Evolutionary conservation across 1,140 invertebrate species (phyloP).

Genomic region (Bombus breviceps): DNA sequence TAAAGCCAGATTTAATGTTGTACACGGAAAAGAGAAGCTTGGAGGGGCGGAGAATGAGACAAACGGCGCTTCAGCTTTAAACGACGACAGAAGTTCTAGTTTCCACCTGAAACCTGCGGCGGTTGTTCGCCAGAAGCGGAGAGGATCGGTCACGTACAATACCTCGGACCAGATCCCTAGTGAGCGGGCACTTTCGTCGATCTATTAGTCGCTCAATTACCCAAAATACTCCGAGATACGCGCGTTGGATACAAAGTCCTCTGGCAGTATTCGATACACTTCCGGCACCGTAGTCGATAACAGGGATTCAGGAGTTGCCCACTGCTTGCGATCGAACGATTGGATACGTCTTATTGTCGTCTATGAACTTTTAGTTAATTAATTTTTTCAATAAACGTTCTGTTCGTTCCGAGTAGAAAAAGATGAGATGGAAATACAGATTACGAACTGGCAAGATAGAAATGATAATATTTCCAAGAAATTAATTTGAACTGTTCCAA

Average conservation of each 20-base stretch:
- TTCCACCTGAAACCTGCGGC: slow-evolving; percentile 49
- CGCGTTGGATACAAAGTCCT: slow-evolving; percentile 23
- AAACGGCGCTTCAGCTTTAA: slow-evolving; percentile 59
- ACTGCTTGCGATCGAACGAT: background rate
- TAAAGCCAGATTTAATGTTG: background rate
- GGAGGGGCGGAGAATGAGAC: background rate
- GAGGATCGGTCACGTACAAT: slow-evolving; percentile 57
- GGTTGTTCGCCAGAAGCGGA: slow-evolving; percentile 19
- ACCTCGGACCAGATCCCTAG: slow-evolving; percentile 46
- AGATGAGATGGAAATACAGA: too few relatives aligned
- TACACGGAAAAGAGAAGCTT: background rate
- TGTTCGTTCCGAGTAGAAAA: too few relatives aligned
- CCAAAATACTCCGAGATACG: slow-evolving; percentile 49
- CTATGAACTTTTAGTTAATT: background rate
- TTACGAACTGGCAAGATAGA: too few relatives aligned
- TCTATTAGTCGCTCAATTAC: slow-evolving; percentile 65
- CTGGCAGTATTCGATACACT: slow-evolving; percentile 15
- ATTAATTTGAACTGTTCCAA: too few relatives aligned
- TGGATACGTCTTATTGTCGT: background rate
- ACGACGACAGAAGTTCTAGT: slow-evolving; percentile 48
- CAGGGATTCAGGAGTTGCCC: background rate
- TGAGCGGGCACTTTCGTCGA: slow-evolving; percentile 52
- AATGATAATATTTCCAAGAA: too few relatives aligned
- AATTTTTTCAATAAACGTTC: too few relatives aligned
- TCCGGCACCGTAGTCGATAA: background rate